Conservation (phyloP, 2,797 vertebrate species). For the Avahi laniger region DNA sequence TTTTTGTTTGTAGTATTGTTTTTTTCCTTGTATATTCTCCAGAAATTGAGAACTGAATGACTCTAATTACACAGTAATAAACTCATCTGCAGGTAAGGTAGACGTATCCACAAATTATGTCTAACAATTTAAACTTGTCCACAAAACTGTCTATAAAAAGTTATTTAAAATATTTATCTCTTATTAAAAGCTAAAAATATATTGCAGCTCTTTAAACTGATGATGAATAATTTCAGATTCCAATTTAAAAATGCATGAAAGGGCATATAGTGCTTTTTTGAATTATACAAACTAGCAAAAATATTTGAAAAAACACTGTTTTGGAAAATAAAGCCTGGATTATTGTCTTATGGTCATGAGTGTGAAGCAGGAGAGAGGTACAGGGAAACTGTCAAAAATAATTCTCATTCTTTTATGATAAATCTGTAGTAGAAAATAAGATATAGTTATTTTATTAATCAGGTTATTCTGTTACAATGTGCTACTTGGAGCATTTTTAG, state of each 20-base stretch:
- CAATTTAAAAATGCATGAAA: background rate
- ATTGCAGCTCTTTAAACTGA: background rate
- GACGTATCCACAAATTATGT: background rate
- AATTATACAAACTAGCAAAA: background rate
- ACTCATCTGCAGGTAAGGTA: background rate
- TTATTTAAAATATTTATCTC: background rate
- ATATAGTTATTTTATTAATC: background rate
- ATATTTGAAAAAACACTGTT: background rate
- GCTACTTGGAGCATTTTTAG: background rate
- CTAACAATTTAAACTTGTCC: background rate
- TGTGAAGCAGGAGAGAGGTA: background rate
- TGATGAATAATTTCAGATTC: background rate
- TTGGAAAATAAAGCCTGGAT: background rate
- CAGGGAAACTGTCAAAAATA: background rate
- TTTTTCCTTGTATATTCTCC: background rate
- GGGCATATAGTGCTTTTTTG: background rate
- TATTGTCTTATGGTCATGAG: background rate
- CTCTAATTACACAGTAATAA: background rate
- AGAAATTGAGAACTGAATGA: background rate
- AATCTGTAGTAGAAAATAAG: background rate
- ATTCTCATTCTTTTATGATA: background rate
- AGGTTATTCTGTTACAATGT: background rate
- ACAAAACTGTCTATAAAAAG: background rate
- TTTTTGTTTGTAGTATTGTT: background rate
- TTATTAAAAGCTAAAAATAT: background rate